Conservation (phyloP, 2,888 invertebrate genomes). For the Eupithecia abbreviata region DNA sequence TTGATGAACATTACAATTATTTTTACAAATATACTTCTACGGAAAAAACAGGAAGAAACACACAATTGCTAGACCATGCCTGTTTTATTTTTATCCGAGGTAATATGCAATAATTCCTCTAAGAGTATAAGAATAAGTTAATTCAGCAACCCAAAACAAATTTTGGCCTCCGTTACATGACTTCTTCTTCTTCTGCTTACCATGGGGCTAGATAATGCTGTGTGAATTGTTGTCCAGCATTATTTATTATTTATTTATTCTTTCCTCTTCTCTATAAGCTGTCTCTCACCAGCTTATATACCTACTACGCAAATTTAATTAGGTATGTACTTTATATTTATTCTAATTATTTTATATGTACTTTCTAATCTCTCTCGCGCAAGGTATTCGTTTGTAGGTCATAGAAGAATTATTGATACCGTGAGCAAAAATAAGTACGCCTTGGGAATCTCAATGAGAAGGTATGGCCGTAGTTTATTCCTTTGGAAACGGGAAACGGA, state of each 20-base stretch:
- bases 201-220: too few species aligned
- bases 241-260: too few species aligned
- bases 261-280: neutral
- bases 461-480: constrained; percentile 17
- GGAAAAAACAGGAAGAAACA: too few species aligned
- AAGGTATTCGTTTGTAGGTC: constrained; percentile 23
- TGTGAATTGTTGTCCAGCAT: too few species aligned
- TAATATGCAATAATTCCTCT: neutral
- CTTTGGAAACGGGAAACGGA: constrained; percentile 22
- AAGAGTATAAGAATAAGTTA: neutral
- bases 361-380: neutral
- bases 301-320: neutral
- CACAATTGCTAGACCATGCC: neutral
- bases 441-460: constrained; percentile 29
- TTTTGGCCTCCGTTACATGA: neutral
- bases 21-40: too few species aligned
- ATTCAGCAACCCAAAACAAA: neutral
- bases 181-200: neutral
- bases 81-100: neutral
- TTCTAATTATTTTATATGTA: neutral
- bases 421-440: constrained; percentile 17
- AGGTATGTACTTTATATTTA: neutral
- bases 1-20: too few species aligned
- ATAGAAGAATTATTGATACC: constrained; percentile 39
- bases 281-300: neutral